Percentiles rank a stretch among this genome's conserved stretches.
These are phyloP conservation scores for Otis tarda DNA, from an alignment of 2,113 vertebrate species.

Conservation along the genomic window DNA sequence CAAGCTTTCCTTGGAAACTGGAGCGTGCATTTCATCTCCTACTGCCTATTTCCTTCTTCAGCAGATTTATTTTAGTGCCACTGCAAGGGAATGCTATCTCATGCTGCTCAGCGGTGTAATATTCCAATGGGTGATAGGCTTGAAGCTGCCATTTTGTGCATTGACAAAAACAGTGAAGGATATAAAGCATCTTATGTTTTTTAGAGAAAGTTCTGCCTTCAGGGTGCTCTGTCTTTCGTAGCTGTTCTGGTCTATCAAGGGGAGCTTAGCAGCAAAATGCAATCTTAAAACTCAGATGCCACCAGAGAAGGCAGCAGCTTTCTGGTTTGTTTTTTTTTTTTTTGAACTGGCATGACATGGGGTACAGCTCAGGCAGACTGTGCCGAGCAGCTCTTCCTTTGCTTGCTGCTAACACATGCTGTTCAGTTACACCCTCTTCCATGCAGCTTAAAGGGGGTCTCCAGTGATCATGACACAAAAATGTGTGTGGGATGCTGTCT, in stretches of 20 bases:
- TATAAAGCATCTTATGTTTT: neutral
- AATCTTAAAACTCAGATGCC: neutral
- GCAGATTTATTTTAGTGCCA: neutral
- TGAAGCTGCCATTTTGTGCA: neutral
- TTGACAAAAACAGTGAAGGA: neutral
- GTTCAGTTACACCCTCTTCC: neutral
- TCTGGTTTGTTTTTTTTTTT: neutral
- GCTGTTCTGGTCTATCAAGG: neutral
- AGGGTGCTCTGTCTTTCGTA: neutral
- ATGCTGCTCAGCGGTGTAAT: neutral
- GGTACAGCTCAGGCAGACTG: neutral
- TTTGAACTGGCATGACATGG: neutral
- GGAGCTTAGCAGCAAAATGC: neutral
- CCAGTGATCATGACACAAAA: neutral
- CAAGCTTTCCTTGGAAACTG: constrained; percentile 48
- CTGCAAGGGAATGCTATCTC: neutral
- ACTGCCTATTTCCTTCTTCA: constrained; percentile 15
- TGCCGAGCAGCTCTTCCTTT: neutral
- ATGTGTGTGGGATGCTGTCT: neutral
- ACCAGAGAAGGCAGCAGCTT: neutral
- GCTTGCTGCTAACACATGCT: rapidly evolving
- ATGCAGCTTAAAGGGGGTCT: neutral
- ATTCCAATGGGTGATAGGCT: neutral
- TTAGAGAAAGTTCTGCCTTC: neutral
- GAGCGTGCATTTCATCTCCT: constrained; percentile 23